phyloP scores from a whole-genome alignment of 2,888 invertebrate species.

The Melanostoma scalare region DNA sequence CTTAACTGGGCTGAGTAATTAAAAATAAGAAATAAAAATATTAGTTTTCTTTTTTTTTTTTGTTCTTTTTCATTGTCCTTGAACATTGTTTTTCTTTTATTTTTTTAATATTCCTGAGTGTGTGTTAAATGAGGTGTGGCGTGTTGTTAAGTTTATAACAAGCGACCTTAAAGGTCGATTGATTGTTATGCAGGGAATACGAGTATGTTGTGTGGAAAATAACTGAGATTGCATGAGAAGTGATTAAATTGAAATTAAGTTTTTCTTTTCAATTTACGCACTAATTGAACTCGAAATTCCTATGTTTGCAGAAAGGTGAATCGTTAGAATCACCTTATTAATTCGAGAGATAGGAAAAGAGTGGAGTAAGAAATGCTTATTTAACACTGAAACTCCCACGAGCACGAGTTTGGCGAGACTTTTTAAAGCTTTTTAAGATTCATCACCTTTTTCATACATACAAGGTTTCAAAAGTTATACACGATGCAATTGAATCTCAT shows the following conservation, averaged over 20 bases:
- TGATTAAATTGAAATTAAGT: background rate
- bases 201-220: background rate
- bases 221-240: background rate
- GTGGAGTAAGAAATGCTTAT: too few species aligned
- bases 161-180: constrained; percentile 67
- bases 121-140: constrained; percentile 63
- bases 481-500: too few species aligned
- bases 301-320: too few species aligned
- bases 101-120: background rate
- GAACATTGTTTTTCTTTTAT: constrained; percentile 17
- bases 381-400: too few species aligned
- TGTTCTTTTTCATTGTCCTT: constrained; percentile 50
- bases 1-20: constrained; percentile 60
- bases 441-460: too few species aligned
- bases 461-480: too few species aligned
- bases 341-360: too few species aligned
- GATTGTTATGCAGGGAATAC: background rate
- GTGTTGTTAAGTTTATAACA: constrained; percentile 27
- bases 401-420: too few species aligned
- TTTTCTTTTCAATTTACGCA: too few species aligned
- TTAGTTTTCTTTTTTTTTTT: constrained; percentile 33
- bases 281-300: too few species aligned
- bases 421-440: too few species aligned
- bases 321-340: too few species aligned
- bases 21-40: constrained; percentile 27